Evolutionary conservation across 2,888 invertebrate species (phyloP).

Genomic region (Galerucella calmariensis): DNA sequence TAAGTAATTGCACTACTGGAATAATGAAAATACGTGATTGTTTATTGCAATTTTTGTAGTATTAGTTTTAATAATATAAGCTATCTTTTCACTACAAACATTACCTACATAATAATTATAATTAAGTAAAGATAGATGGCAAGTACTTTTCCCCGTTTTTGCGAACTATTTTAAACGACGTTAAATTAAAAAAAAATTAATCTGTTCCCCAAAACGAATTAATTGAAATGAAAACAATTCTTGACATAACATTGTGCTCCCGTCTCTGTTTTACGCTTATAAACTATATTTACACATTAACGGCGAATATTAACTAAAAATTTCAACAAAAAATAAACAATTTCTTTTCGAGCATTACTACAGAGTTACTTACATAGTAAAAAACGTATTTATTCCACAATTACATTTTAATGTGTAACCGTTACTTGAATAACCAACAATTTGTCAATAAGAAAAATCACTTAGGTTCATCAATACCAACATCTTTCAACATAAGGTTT

Average conservation of each 20-base stretch:
- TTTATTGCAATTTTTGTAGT: slow-evolving; percentile 14
- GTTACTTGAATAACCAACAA: background rate
- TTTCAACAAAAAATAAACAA: slow-evolving; percentile 5
- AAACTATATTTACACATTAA: background rate
- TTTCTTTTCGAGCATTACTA: background rate
- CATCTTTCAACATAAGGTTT: too few species aligned
- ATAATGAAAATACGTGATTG: slow-evolving; percentile 12
- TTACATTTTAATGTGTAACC: background rate
- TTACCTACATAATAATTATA: slow-evolving; percentile 1
- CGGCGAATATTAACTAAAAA: background rate
- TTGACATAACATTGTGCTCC: background rate
- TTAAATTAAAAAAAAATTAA: too few species aligned
- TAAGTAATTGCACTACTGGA: slow-evolving; percentile 5
- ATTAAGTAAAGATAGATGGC: slow-evolving; percentile 20
- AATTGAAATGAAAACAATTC: background rate
- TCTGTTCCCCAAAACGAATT: background rate
- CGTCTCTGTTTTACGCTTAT: background rate
- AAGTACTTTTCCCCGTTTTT: slow-evolving; percentile 21
- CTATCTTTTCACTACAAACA: background rate
- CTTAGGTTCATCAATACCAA: too few species aligned
- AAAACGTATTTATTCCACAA: background rate
- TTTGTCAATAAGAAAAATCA: too few species aligned
- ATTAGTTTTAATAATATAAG: background rate
- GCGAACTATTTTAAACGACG: slow-evolving; percentile 11
- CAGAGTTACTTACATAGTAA: background rate